Evolutionary conservation across 2,888 invertebrate species (phyloP).

Genomic region (Eupithecia dodoneata): DNA sequence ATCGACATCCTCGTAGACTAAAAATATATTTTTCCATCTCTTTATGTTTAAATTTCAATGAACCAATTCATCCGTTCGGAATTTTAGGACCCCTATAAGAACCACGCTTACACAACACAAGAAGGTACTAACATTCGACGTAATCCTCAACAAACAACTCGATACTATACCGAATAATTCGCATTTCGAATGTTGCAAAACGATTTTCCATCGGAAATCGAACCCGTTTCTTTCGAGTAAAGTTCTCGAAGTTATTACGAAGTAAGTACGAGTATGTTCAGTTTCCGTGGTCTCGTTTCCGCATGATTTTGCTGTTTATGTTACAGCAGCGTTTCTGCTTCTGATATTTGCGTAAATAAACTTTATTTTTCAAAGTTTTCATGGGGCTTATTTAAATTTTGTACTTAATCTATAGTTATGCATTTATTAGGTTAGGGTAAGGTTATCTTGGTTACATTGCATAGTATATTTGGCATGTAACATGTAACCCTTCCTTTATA

Average conservation of each 20-base stretch:
- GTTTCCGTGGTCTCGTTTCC: slow-evolving; percentile 19
- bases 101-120: slow-evolving; percentile 15
- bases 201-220: slow-evolving; percentile 56
- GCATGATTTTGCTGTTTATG: slow-evolving; percentile 9
- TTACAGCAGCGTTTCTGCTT: slow-evolving; percentile 1
- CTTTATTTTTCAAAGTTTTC: not conserved
- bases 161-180: slow-evolving; percentile 32
- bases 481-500: too few species aligned
- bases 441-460: too few species aligned
- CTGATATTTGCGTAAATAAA: not conserved
- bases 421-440: too few species aligned
- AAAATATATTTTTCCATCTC: too few species aligned
- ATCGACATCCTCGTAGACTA: too few species aligned
- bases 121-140: slow-evolving; percentile 45
- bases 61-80: not conserved
- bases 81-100: not conserved
- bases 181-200: slow-evolving; percentile 46
- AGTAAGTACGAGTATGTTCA: slow-evolving; percentile 16
- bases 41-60: not conserved
- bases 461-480: too few species aligned
- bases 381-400: not conserved
- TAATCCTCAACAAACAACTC: slow-evolving; percentile 42
- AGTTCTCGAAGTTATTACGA: slow-evolving; percentile 34
- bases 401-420: too few species aligned
- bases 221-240: slow-evolving; percentile 45